Conservation (phyloP, 2,888 invertebrate genomes). For the Dioctria linearis region DNA sequence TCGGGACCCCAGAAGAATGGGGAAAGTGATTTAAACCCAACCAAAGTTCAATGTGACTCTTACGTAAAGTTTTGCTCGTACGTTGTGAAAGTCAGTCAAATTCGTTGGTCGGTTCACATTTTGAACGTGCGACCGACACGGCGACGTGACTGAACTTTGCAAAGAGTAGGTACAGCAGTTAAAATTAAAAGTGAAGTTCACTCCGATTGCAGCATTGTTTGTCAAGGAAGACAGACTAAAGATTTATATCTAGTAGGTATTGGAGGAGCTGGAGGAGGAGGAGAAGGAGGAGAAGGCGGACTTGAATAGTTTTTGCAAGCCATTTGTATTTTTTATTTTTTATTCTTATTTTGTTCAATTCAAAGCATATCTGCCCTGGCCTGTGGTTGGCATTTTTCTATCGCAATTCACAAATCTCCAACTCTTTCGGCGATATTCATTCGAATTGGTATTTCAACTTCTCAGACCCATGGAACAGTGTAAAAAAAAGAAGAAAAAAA, state of each 20-base stretch:
- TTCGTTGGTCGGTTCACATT: not conserved
- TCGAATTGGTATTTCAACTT: conserved; percentile 18
- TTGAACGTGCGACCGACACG: not conserved
- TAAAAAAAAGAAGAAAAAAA: not conserved
- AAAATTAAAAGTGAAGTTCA: conserved; percentile 45
- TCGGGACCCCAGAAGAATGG: conserved; percentile 34
- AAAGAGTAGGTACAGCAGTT: conserved; percentile 9
- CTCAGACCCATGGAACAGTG: not conserved
- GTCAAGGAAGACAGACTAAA: not conserved
- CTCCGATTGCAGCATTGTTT: not conserved
- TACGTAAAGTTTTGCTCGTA: conserved; percentile 33
- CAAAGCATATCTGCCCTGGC: too few relatives aligned
- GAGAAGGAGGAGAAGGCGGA: too few relatives aligned
- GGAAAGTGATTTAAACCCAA: conserved; percentile 36
- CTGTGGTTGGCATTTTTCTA: conserved; percentile 11
- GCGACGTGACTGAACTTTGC: conserved; percentile 28
- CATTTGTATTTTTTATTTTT: too few relatives aligned
- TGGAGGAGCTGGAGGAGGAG: not conserved
- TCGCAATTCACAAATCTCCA: too few relatives aligned
- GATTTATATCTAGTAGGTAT: too few relatives aligned
- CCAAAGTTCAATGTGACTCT: conserved; percentile 52
- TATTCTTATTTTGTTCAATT: too few relatives aligned
- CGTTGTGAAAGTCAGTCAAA: conserved; percentile 41
- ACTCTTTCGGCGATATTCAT: not conserved
- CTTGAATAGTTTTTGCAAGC: too few relatives aligned